These are phyloP conservation scores for Orthosia incerta DNA, from an alignment of 2,888 invertebrate species.

Conservation along the genomic window DNA sequence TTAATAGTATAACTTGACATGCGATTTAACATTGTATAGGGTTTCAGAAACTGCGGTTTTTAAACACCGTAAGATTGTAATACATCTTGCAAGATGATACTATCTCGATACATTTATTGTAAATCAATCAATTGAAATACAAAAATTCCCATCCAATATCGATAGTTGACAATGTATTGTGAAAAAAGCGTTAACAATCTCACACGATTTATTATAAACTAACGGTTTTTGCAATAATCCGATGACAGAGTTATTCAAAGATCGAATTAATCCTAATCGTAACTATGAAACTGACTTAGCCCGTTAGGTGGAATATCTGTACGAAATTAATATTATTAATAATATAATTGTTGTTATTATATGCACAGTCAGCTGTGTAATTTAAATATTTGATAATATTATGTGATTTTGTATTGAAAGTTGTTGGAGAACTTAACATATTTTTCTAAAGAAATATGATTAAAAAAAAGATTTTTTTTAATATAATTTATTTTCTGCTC, in stretches of 20 bases:
- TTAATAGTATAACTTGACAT: neutral
- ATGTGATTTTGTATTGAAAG: neutral
- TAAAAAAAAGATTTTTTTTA: neutral
- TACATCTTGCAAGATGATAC: no score
- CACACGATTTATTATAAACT: no score
- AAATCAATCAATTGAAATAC: no score
- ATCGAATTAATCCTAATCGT: constrained; percentile 43
- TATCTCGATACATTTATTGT: no score
- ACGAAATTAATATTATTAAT: constrained; percentile 33
- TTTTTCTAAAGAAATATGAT: neutral
- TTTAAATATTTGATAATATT: constrained; percentile 5
- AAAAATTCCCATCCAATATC: no score
- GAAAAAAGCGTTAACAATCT: no score
- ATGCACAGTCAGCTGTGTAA: constrained; percentile 47
- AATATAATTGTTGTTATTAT: constrained; percentile 21
- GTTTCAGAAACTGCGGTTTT: constrained; percentile 3
- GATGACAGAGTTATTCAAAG: constrained; percentile 6
- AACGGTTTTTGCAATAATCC: no score
- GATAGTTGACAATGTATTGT: no score
- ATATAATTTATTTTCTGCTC: no score
- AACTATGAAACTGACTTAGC: constrained; percentile 65
- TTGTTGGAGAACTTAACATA: neutral
- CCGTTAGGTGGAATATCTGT: constrained; percentile 65
- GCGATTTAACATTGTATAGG: neutral
- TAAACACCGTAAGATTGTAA: neutral